Conservation (phyloP, 1,140 invertebrate species). For the Drosophila watanabei region DNA sequence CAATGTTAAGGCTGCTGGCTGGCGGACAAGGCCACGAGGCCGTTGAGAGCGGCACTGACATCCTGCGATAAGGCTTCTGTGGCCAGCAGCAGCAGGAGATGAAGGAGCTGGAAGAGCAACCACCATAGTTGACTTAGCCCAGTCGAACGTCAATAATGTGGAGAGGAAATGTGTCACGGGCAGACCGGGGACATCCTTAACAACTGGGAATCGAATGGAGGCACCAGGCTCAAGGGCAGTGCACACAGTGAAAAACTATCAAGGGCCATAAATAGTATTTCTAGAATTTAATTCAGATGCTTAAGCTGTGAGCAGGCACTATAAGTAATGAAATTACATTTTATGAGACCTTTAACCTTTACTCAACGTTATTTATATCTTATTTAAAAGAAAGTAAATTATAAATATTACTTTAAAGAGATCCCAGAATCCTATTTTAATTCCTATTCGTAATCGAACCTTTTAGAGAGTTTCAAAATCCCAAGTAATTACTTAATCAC, state of each 20-base stretch:
- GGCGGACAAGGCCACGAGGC: slow-evolving; percentile 62
- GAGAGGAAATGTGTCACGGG: slow-evolving; percentile 62
- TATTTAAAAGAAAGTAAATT: no score
- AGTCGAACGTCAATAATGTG: slow-evolving; percentile 71
- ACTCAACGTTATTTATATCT: no score
- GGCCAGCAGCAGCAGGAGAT: slow-evolving; percentile 4
- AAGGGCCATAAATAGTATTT: not conserved
- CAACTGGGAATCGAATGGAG: slow-evolving; percentile 33
- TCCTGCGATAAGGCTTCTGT: slow-evolving; percentile 27
- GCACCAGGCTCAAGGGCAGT: slow-evolving; percentile 33
- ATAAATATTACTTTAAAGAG: no score
- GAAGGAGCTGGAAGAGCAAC: slow-evolving; percentile 1
- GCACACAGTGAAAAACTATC: slow-evolving; percentile 24
- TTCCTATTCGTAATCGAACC: no score
- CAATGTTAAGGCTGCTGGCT: slow-evolving; percentile 69
- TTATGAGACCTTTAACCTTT: no score
- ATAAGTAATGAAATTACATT: no score
- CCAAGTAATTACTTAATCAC: no score
- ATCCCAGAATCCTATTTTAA: no score
- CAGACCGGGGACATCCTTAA: slow-evolving; percentile 31
- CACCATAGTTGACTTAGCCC: slow-evolving; percentile 56
- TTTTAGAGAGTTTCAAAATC: no score
- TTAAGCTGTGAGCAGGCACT: no score
- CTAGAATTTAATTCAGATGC: not conserved
- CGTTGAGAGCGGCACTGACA: slow-evolving; percentile 35